Percentiles rank a stretch among this genome's conserved stretches.
These are phyloP conservation scores for Pithys albifrons DNA, from an alignment of 2,113 vertebrate species.

Conservation along the genomic window DNA sequence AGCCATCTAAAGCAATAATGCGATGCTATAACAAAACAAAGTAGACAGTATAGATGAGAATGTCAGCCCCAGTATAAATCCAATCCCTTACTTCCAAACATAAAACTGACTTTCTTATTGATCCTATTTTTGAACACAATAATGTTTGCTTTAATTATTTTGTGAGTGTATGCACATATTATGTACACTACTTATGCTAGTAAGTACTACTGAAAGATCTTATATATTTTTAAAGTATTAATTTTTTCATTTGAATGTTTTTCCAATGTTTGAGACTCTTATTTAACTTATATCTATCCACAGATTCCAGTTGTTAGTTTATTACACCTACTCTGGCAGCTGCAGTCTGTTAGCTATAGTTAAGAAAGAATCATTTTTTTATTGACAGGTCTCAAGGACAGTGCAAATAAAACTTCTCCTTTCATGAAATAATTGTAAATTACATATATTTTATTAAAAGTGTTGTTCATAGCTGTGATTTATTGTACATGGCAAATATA, in stretches of 20 bases:
- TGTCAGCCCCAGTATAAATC: slow-evolving; percentile 5
- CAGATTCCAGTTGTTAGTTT: background rate
- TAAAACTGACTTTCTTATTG: background rate
- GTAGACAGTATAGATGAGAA: slow-evolving; percentile 12
- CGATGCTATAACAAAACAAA: slow-evolving; percentile 44
- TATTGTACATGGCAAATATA: background rate
- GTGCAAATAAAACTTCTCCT: slow-evolving; percentile 3
- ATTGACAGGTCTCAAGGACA: slow-evolving; percentile 3
- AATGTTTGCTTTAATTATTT: background rate
- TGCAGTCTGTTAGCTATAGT: background rate
- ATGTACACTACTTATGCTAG: background rate
- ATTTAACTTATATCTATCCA: background rate
- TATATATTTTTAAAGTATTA: background rate
- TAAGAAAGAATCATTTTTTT: slow-evolving; percentile 26
- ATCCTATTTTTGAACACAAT: background rate
- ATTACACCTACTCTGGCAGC: background rate
- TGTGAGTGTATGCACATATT: background rate
- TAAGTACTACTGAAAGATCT: background rate
- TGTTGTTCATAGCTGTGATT: background rate
- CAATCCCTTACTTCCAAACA: background rate
- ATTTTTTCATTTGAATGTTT: background rate
- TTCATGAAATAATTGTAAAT: background rate
- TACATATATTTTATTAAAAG: slow-evolving; percentile 15
- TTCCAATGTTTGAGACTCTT: background rate
- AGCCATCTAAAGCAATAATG: slow-evolving; percentile 44